A percentile compares a stretch with the other conserved stretches of the same genome.
Conservation (phyloP, 2,888 invertebrate species). For the Apodemia mormo region DNA sequence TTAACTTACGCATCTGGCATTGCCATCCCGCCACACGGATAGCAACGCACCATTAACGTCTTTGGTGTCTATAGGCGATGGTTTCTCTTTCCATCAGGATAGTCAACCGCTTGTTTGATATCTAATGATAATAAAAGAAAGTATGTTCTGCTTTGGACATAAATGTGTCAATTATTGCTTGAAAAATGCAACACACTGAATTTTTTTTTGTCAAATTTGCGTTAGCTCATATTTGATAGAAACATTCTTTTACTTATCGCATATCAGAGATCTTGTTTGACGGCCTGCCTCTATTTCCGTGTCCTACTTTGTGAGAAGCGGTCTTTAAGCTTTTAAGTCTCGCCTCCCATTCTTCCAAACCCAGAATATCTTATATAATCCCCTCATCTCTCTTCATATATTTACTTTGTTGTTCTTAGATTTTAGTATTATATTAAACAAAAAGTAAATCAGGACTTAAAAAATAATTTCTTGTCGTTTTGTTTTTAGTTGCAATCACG, state of each 20-base stretch:
- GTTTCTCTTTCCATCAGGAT: too few relatives aligned
- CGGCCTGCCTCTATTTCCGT: not conserved
- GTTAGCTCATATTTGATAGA: not conserved
- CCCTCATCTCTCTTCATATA: conserved; percentile 5
- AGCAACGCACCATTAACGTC: too few relatives aligned
- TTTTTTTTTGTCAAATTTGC: not conserved
- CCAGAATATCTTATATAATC: conserved; percentile 13
- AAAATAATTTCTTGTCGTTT: too few relatives aligned
- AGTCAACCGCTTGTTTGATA: too few relatives aligned
- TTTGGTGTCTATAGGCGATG: too few relatives aligned
- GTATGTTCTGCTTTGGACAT: too few relatives aligned
- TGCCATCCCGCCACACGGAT: too few relatives aligned
- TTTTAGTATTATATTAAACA: not conserved
- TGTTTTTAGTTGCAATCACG: too few relatives aligned
- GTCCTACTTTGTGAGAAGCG: conserved; percentile 7
- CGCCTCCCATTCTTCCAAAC: not conserved
- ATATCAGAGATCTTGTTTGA: not conserved
- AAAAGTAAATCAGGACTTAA: not conserved
- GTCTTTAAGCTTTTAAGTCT: conserved; percentile 12
- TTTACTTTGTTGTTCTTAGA: not conserved
- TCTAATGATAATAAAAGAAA: too few relatives aligned
- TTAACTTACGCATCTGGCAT: too few relatives aligned
- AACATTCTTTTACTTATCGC: not conserved
- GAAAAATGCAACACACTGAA: too few relatives aligned
- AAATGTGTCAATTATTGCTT: too few relatives aligned